A percentile compares a stretch with the other conserved stretches of the same genome.
Evolutionary conservation across 2,113 vertebrate genomes (phyloP).

Genomic region (Amblyopsis rosae): DNA sequence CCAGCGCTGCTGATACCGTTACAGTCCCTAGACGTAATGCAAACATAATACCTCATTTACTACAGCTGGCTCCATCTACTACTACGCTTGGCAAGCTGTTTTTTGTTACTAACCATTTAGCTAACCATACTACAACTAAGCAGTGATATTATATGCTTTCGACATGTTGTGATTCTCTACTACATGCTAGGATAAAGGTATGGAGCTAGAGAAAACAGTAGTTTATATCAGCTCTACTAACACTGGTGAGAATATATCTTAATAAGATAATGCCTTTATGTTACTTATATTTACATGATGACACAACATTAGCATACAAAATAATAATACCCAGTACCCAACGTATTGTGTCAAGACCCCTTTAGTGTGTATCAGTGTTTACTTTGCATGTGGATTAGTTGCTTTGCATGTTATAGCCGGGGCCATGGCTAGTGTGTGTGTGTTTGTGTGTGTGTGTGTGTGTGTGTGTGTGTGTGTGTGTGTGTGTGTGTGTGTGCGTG

Average conservation of each 20-base stretch:
- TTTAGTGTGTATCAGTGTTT: neutral
- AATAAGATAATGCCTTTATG: no score
- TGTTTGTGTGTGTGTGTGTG: conserved; percentile 8
- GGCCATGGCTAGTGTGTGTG: neutral
- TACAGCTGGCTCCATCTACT: no score
- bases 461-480: neutral
- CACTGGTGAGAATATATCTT: conserved; percentile 52
- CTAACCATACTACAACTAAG: no score
- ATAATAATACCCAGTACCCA: no score
- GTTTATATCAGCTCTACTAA: conserved; percentile 50
- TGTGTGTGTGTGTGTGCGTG: conserved; percentile 9
- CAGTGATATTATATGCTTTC: conserved; percentile 10
- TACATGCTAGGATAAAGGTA: conserved; percentile 44
- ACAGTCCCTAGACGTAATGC: no score
- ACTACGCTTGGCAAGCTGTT: neutral
- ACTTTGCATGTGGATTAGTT: neutral
- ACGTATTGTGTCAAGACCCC: no score
- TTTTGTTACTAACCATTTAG: neutral
- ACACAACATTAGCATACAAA: neutral
- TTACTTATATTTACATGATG: neutral
- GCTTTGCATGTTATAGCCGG: conserved; percentile 7
- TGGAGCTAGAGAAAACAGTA: conserved; percentile 55
- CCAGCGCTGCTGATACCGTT: no score
- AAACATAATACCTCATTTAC: neutral
- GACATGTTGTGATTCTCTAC: conserved; percentile 15